A percentile compares a stretch with the other conserved stretches of the same genome.
These are phyloP conservation scores for Vidua macroura DNA, from an alignment of 2,113 vertebrate genomes.

Conservation along the genomic window DNA sequence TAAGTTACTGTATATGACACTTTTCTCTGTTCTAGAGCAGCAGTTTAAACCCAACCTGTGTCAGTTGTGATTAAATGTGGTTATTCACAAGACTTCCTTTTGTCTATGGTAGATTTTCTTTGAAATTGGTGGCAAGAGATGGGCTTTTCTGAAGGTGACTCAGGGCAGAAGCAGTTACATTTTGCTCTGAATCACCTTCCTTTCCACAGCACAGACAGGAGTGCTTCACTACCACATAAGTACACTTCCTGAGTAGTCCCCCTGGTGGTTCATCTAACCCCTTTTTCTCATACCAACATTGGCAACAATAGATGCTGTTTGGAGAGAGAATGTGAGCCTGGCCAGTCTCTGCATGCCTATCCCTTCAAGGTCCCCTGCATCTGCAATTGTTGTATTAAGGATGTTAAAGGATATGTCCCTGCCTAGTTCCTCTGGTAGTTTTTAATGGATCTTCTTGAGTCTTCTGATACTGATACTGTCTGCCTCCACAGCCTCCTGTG, in stretches of 20 bases:
- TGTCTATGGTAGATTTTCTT: conserved; percentile 6
- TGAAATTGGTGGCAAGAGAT: neutral
- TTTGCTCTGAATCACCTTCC: conserved; percentile 42
- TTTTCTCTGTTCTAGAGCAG: neutral
- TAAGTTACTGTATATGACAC: neutral
- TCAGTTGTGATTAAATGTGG: neutral
- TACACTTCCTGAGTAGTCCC: neutral
- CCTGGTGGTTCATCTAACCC: neutral
- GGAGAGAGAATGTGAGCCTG: conserved; percentile 23
- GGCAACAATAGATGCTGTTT: neutral
- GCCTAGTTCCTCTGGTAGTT: conserved; percentile 29
- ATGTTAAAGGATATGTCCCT: conserved; percentile 10
- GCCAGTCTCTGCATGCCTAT: fast-evolving
- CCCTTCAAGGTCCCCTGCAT: conserved; percentile 12
- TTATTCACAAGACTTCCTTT: conserved; percentile 34
- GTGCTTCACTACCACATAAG: neutral
- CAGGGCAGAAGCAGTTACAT: conserved; percentile 22
- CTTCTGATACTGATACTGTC: conserved; percentile 31
- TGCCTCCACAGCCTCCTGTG: neutral
- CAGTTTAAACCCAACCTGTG: conserved; percentile 8
- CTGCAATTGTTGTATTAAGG: conserved; percentile 10
- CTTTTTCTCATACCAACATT: neutral
- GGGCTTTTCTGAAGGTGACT: conserved; percentile 29
- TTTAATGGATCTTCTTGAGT: conserved; percentile 24
- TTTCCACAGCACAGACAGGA: neutral